Conservation (phyloP, 2,797 vertebrate genomes). For the Tolypeutes matacus region DNA sequence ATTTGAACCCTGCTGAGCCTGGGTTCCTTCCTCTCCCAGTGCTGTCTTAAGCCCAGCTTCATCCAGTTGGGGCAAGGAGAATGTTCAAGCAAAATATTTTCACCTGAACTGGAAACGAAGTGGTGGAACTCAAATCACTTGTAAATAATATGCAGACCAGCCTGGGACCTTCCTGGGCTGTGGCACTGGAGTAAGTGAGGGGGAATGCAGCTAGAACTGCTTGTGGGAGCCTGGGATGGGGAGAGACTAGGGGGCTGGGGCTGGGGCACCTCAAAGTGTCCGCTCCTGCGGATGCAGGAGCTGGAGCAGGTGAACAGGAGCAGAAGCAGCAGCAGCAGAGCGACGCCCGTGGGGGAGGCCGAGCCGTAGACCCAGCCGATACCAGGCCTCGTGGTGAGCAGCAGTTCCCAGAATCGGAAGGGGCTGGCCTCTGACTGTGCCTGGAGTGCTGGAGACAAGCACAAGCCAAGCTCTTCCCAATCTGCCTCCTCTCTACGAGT, state of each 20-base stretch:
- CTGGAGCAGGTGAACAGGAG: slow-evolving; percentile 92
- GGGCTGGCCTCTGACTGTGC: slow-evolving; percentile 47
- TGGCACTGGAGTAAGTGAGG: not conserved
- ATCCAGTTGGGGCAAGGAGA: not conserved
- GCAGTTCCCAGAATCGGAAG: slow-evolving; percentile 90
- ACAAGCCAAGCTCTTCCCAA: not conserved
- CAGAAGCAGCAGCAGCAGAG: slow-evolving; percentile 89
- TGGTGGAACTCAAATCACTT: not conserved
- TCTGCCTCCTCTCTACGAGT: not conserved
- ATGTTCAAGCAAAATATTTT: not conserved
- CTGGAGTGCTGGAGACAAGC: slow-evolving; percentile 85
- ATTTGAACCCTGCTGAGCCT: not conserved
- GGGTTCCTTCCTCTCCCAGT: not conserved
- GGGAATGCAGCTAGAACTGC: not conserved
- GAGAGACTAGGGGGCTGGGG: not conserved
- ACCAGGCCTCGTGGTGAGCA: slow-evolving; percentile 89
- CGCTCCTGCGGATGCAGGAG: slow-evolving; percentile 91
- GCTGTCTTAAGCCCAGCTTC: not conserved
- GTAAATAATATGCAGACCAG: not conserved
- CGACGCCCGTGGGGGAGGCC: slow-evolving; percentile 89
- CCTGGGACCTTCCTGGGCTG: not conserved
- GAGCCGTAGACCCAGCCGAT: slow-evolving; percentile 91
- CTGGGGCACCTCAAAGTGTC: slow-evolving; percentile 93
- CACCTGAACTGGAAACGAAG: not conserved
- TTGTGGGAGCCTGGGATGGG: not conserved